These are phyloP conservation scores for Neomicropteryx cornuta DNA, from an alignment of 1,140 invertebrate genomes.

Conservation along the genomic window DNA sequence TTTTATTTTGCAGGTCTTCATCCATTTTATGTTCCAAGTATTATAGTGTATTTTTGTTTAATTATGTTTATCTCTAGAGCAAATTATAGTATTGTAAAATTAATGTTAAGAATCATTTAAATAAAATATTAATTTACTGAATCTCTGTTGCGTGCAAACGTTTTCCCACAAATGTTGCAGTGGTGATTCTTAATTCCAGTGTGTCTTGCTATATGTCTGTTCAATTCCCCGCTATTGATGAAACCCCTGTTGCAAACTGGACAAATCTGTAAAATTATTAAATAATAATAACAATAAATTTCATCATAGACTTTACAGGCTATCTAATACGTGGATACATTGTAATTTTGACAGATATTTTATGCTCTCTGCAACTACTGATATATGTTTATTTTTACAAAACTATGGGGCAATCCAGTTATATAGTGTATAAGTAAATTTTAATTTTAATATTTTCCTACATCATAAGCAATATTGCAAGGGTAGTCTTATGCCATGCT, in stretches of 20 bases:
- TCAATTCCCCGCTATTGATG: conserved; percentile 50
- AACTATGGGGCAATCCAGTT: background rate
- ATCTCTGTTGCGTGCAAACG: conserved; percentile 54
- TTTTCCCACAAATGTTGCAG: conserved; percentile 62
- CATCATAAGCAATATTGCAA: background rate
- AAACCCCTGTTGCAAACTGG: conserved; percentile 60
- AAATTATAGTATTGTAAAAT: background rate
- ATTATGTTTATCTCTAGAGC: background rate
- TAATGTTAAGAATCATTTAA: background rate
- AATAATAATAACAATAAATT: conserved; percentile 7
- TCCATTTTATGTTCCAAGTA: background rate
- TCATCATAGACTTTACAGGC: conserved; percentile 2
- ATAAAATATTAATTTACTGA: conserved; percentile 26
- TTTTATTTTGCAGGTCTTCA: background rate
- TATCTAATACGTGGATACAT: conserved; percentile 1
- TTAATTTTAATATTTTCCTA: background rate
- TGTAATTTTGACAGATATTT: no score
- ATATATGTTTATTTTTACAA: no score
- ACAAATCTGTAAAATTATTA: conserved; percentile 39
- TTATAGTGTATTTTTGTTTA: background rate
- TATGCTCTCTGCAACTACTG: no score
- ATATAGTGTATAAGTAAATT: background rate
- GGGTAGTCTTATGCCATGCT: conserved; percentile 24
- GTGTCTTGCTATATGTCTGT: conserved; percentile 60
- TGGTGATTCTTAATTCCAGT: conserved; percentile 64